Percentiles rank a stretch among this genome's conserved stretches.
phyloP scores from a whole-genome alignment of 92 coral and sea anemone species.

The Montipora capitata region DNA sequence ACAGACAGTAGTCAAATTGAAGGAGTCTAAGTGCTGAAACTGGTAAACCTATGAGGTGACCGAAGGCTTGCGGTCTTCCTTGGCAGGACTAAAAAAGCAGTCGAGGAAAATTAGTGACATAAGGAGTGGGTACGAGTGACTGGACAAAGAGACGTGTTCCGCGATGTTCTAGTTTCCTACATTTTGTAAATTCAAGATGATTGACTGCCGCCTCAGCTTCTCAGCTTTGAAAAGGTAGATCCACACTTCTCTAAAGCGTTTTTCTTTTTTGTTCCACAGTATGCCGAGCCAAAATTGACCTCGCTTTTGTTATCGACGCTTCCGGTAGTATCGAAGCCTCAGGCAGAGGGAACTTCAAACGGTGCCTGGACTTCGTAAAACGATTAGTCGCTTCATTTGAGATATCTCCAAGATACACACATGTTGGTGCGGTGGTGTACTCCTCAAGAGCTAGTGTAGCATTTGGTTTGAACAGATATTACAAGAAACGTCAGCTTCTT shows the following conservation, averaged over 20 bases:
- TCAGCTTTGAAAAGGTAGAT: too few species aligned
- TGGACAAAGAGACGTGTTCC: too few species aligned
- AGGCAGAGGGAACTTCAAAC: constrained; percentile 83
- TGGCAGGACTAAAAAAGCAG: too few species aligned
- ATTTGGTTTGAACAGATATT: constrained; percentile 70
- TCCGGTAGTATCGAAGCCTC: constrained; percentile 81
- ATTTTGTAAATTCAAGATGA: not conserved
- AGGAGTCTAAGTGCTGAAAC: too few species aligned
- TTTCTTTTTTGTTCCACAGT: constrained; percentile 43
- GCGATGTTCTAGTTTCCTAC: too few species aligned
- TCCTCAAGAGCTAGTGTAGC: constrained; percentile 52
- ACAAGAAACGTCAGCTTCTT: constrained; percentile 52
- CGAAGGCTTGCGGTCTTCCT: too few species aligned
- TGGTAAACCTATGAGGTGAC: too few species aligned
- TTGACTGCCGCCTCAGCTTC: not conserved
- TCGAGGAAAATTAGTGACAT: too few species aligned
- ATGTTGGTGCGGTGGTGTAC: constrained; percentile 66
- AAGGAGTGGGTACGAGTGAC: too few species aligned
- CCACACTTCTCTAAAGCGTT: not conserved
- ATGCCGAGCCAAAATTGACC: constrained; percentile 76
- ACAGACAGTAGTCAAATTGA: too few species aligned
- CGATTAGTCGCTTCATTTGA: constrained; percentile 78
- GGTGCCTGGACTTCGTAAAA: constrained; percentile 81
- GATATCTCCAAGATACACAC: constrained; percentile 73
- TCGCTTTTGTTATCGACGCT: constrained; percentile 87